Percentiles rank a stretch among this genome's conserved stretches.
These are phyloP conservation scores for Epinotia bilunana DNA, from an alignment of 2,888 invertebrate species.

Conservation along the genomic window DNA sequence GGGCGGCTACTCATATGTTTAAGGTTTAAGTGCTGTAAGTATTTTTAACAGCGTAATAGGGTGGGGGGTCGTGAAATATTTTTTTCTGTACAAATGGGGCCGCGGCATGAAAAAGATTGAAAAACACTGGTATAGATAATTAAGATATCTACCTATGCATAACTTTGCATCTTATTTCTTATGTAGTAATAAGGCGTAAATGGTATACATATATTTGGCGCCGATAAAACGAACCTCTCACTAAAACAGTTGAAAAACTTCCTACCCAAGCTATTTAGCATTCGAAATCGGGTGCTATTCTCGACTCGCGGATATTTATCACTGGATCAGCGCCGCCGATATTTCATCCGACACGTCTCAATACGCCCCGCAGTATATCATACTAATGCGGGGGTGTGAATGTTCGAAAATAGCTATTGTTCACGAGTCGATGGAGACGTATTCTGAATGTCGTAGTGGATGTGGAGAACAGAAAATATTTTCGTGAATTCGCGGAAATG, in stretches of 20 bases:
- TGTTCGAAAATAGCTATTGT: conserved; percentile 29
- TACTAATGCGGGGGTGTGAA: conserved; percentile 48
- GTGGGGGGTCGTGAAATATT: no score
- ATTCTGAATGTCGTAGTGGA: conserved; percentile 33
- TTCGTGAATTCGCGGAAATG: neutral
- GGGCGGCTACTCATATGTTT: no score
- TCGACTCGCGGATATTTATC: conserved; percentile 72
- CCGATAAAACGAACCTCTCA: neutral
- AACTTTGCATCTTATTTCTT: no score
- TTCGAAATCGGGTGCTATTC: conserved; percentile 53
- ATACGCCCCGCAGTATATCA: conserved; percentile 68
- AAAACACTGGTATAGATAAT: no score
- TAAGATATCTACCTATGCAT: no score
- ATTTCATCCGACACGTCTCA: conserved; percentile 73
- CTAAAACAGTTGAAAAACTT: neutral
- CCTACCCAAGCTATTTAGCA: conserved; percentile 53
- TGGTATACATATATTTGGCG: no score
- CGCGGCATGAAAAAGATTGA: no score
- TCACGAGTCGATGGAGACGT: conserved; percentile 28
- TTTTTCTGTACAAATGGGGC: no score
- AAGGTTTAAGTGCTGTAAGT: no score
- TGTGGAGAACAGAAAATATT: conserved; percentile 1
- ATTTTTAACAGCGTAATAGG: no score
- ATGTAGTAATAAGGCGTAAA: no score
- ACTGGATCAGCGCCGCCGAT: conserved; percentile 70